Conservation (phyloP, 2,888 invertebrate species). For the Drosophila borborema region DNA sequence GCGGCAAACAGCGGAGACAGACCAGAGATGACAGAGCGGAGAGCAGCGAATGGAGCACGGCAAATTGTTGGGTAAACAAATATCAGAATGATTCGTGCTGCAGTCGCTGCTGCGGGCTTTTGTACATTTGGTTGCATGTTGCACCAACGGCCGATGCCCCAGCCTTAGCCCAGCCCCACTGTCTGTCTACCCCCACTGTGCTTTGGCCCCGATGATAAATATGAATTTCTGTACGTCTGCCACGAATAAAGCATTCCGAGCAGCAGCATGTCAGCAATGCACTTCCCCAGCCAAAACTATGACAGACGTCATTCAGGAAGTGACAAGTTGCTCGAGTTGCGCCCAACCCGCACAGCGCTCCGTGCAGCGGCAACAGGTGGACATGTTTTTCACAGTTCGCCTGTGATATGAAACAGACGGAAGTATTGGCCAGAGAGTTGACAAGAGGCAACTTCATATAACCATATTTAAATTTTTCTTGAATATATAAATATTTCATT, state of each 20-base stretch:
- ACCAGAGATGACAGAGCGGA: background rate
- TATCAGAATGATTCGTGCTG: constrained; percentile 68
- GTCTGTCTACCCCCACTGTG: background rate
- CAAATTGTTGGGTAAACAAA: constrained; percentile 74
- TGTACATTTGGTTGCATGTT: constrained; percentile 48
- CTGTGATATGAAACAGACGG: background rate
- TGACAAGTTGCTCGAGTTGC: constrained; percentile 24
- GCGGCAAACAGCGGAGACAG: constrained; percentile 12
- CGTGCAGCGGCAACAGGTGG: constrained; percentile 35
- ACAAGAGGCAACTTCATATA: background rate
- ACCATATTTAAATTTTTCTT: too few species aligned
- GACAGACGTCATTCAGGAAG: constrained; percentile 44
- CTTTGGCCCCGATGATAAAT: constrained; percentile 46
- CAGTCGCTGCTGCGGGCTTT: constrained; percentile 43
- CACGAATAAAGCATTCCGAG: constrained; percentile 31
- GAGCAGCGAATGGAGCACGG: constrained; percentile 22
- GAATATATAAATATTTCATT: background rate
- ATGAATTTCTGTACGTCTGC: constrained; percentile 36
- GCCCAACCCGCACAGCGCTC: constrained; percentile 9
- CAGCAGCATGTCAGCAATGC: constrained; percentile 36
- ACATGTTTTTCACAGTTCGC: background rate
- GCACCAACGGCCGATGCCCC: constrained; percentile 21
- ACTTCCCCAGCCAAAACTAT: constrained; percentile 40
- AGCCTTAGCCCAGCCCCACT: background rate
- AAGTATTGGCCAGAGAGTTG: constrained; percentile 3